Evolutionary conservation across 1,140 invertebrate genomes (phyloP), one percentile per base, ranked within the genome.

Genomic region (Popillia japonica): DNA sequence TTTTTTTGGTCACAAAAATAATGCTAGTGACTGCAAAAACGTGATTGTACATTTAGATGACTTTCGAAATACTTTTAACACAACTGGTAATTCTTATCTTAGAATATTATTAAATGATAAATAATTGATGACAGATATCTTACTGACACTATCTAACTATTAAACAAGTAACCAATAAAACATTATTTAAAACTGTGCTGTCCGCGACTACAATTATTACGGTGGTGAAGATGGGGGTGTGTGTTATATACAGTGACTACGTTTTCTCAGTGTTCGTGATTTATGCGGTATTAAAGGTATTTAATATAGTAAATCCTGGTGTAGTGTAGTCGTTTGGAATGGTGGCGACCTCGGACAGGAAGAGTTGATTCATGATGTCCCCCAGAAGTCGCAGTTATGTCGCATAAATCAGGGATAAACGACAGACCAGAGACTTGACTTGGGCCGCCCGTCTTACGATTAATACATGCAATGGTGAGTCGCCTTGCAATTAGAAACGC

Each of bases 311-410:
- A 76, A 76, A 76, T 76, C 75, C 75, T 76, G 41, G 75, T 42
- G 41, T 76, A 55, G 75, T 76, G 44, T 44, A 76, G 75, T 76
- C 75, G 44, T 44, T 22, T 40, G 41, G 75, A 55, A 44, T 34
- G 44, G 75, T 48, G 75, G 75, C 44, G 75, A 76, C 75, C 75
- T 76, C 75, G 79, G 79, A 80, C 79, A 80, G 77, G 79, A 80
- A 80, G 76, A 78, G 74, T 80, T 80, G 77, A 80, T 78, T 80
- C 79, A 80, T 78, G 77, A 78, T 74, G 72, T 76, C 76, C 77
- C 79, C 79, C 79, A 80, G 72, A 78, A 80, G 79, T 80, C 79
- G 77, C 74, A 76, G 77, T 80, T 77, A 78, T 80, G 77, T 78
- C 77, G 48, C 77, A 78, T 80, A 80, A 80, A 80, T 80, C 79